These are phyloP conservation scores for Seira musarum DNA, from an alignment of 2,888 invertebrate genomes.

Conservation along the genomic window DNA sequence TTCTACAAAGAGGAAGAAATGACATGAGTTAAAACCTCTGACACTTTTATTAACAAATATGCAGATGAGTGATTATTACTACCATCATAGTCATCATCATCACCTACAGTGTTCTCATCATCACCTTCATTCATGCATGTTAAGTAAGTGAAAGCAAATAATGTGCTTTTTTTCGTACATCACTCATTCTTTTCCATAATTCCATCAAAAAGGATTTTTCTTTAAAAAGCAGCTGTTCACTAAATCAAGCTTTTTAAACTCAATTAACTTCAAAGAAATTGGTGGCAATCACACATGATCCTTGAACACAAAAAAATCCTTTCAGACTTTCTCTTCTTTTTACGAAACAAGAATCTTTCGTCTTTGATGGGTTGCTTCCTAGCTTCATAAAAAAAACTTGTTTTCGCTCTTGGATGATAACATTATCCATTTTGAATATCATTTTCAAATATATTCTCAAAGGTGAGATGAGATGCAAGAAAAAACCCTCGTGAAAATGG, in stretches of 20 bases:
- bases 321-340: too few species aligned
- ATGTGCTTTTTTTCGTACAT: too few species aligned
- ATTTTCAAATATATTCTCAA: background rate
- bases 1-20: background rate
- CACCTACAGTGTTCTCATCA: too few species aligned
- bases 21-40: conserved; percentile 33
- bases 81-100: conserved; percentile 16
- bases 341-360: too few species aligned
- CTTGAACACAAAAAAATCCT: too few species aligned
- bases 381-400: conserved; percentile 19
- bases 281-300: conserved; percentile 25
- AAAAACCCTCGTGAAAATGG: conserved; percentile 16
- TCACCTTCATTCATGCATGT: conserved; percentile 35
- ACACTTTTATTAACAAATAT: conserved; percentile 59
- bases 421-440: conserved; percentile 43
- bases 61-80: conserved; percentile 58
- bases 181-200: too few species aligned
- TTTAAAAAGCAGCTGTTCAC: conserved; percentile 23
- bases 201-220: too few species aligned
- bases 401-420: conserved; percentile 26
- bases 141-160: conserved; percentile 5
- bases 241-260: conserved; percentile 40
- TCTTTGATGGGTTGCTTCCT: too few species aligned
- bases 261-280: conserved; percentile 55
- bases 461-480: conserved; percentile 18